Percentiles rank a stretch among this genome's conserved stretches.
These are phyloP conservation scores for Gisinianus flammeolus DNA, from an alignment of 2,888 invertebrate species.

Conservation along the genomic window DNA sequence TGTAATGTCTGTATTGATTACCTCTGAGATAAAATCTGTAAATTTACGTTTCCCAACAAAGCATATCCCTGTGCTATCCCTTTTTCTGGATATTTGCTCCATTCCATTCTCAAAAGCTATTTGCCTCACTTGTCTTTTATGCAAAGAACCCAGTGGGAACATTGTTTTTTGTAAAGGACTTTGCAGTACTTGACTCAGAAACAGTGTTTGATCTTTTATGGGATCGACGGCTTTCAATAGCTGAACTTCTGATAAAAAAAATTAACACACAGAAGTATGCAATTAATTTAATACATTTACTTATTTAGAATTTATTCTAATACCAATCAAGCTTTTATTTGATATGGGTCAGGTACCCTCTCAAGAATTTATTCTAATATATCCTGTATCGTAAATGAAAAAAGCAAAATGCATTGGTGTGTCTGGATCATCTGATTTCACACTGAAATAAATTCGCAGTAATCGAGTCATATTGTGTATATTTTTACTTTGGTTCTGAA, in stretches of 20 bases:
- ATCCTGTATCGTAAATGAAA: too few relatives aligned
- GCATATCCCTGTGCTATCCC: constrained; percentile 94
- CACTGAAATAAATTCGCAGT: too few relatives aligned
- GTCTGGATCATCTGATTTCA: too few relatives aligned
- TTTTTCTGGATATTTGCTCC: constrained; percentile 72
- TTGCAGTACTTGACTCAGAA: constrained; percentile 84
- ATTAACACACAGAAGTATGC: background rate
- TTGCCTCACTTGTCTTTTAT: constrained; percentile 78
- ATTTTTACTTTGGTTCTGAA: too few relatives aligned
- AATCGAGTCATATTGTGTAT: too few relatives aligned
- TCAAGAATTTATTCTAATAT: too few relatives aligned
- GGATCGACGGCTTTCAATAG: constrained; percentile 75
- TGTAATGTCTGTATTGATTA: constrained; percentile 62
- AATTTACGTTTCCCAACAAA: constrained; percentile 92
- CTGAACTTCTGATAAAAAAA: constrained; percentile 67
- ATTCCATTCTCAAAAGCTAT: constrained; percentile 76
- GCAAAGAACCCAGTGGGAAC: constrained; percentile 85
- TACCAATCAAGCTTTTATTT: too few relatives aligned
- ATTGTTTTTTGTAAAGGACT: constrained; percentile 77
- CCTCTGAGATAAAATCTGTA: constrained; percentile 85
- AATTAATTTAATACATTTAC: too few relatives aligned
- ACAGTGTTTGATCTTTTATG: constrained; percentile 94
- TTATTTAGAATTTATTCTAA: too few relatives aligned
- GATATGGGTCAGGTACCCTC: too few relatives aligned
- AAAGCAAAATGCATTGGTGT: too few relatives aligned